Base-by-base conservation (phyloP, 1,140 invertebrate species). In the Psilanteris sp. region DNA sequence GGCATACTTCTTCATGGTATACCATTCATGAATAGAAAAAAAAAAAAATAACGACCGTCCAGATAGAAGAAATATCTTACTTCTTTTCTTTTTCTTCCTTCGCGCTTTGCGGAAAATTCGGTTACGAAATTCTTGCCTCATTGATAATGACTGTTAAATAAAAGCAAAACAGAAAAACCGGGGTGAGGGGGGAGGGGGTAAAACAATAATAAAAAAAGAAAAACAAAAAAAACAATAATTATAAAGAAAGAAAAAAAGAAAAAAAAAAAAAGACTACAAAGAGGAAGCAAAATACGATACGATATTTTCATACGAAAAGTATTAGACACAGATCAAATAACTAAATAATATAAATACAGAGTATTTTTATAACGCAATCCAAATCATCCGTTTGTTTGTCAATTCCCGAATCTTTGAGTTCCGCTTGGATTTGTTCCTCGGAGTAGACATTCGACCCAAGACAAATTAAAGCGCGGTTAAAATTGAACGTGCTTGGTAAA, bases 31-130 rank as follows among this genome's bases (percentile, higher is more conserved):
- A 55, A 52, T 83, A 83, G 71, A 72, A 77, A 79, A 55, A 46
- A n/a, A n/a, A 7, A 29, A 57, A 13, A 44, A 50, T 78, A 78
- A 83, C 77, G 82, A 82, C 82, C 82, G 82, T 84, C 82, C 82
- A 84, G 59, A 70, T 81, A 84, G 71, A 66, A 81, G 68, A 61
- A 55, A 54, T 59, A 61, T 54, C 59, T 57, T 43, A 62, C 64
- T 76, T 70, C 39, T 66, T 76, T 70, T 76, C 73, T 66, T 70
- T 76, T 66, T 64, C 43, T 34, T 37, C 55, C n/a, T n/a, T 66
- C 48, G 50, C 29, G 48, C 36, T 52, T 64, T 39, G 36, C 57
- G 26, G n/a, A 37, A 26, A 39, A 71, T 71, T 71, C 31, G 66
- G 31, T 68, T 48, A 32, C 39, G 26, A 61, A 67, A 67, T 52